phyloP scores from a whole-genome alignment of 2,797 vertebrate species.

The Liparis tanakae region DNA sequence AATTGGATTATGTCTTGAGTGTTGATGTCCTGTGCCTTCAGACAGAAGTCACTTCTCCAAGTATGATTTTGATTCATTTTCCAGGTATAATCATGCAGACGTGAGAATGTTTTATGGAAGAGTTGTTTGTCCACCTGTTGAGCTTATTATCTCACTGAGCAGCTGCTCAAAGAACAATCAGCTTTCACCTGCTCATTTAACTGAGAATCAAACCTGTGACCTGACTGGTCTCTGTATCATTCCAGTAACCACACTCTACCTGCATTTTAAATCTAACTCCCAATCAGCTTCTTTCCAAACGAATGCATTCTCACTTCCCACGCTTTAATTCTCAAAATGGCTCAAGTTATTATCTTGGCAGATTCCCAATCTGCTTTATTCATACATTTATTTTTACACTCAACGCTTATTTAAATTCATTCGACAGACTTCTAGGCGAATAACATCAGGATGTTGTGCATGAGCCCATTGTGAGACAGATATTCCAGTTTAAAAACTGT shows the following conservation, averaged over 20 bases:
- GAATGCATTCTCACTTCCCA: slow-evolving; percentile 26
- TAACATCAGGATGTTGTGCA: neutral
- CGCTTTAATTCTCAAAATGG: slow-evolving; percentile 1
- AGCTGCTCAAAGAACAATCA: neutral
- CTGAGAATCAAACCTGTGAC: slow-evolving; percentile 10
- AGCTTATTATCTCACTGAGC: neutral
- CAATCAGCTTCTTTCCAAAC: neutral
- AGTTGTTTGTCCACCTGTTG: slow-evolving; percentile 1
- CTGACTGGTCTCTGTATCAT: neutral
- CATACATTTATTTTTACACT: slow-evolving; percentile 6
- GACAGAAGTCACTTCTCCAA: neutral
- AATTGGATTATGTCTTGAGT: slow-evolving; percentile 21
- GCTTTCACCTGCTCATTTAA: neutral
- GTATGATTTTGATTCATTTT: neutral
- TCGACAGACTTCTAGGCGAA: neutral
- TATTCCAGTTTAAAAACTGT: neutral
- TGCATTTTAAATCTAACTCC: slow-evolving; percentile 6
- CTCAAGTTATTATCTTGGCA: too few species aligned
- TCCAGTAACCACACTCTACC: neutral
- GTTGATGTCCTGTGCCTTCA: neutral
- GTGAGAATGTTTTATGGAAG: neutral
- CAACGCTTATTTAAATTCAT: neutral
- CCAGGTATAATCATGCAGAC: neutral
- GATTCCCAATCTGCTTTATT: too few species aligned
- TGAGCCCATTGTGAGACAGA: neutral